Conservation (phyloP, 2,797 vertebrate species). For the Gobionotothen gibberifrons region DNA sequence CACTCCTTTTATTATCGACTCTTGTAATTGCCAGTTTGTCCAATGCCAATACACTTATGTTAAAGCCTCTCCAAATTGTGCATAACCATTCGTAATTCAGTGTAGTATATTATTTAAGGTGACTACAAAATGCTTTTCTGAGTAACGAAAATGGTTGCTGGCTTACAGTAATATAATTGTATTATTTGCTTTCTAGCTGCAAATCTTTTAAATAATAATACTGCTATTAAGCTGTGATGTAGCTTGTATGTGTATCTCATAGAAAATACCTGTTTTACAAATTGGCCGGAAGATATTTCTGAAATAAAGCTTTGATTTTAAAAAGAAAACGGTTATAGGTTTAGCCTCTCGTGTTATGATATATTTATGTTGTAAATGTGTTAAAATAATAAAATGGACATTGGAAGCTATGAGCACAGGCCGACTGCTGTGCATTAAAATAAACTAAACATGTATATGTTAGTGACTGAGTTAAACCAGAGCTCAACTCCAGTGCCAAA, state of each 20-base stretch:
- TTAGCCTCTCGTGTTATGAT: background rate
- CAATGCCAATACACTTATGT: background rate
- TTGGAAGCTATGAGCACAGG: background rate
- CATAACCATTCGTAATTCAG: background rate
- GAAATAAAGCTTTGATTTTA: background rate
- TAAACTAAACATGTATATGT: background rate
- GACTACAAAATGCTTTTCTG: background rate
- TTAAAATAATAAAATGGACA: background rate
- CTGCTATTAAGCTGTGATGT: background rate
- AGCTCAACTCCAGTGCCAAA: background rate
- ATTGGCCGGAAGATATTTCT: background rate
- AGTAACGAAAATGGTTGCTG: background rate
- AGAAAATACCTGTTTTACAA: background rate
- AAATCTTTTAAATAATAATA: background rate
- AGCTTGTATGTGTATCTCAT: background rate
- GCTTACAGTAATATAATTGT: no score
- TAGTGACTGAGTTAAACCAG: background rate
- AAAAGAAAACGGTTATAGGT: background rate
- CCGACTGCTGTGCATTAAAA: background rate
- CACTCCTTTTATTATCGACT: slow-evolving; percentile 12
- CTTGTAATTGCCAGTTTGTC: background rate
- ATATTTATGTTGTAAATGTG: background rate
- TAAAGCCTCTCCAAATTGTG: background rate
- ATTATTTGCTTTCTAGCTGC: background rate
- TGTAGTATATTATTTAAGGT: background rate